Evolutionary conservation across 2,797 vertebrate genomes (phyloP).

Genomic region (Tapera naevia): DNA sequence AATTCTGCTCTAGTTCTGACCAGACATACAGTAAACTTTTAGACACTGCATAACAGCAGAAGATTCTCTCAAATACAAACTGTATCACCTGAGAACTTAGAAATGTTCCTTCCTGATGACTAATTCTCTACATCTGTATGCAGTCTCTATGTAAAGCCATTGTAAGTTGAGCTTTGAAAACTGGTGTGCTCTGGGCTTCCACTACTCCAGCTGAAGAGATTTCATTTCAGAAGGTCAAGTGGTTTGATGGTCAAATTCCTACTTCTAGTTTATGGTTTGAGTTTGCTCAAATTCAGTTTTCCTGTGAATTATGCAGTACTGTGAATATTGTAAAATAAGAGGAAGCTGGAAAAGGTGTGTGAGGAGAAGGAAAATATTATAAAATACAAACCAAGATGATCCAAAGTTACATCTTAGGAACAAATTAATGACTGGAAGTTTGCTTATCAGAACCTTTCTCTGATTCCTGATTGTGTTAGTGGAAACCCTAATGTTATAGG

Average conservation of each 20-base stretch:
- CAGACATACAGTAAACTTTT: neutral
- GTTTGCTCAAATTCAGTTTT: neutral
- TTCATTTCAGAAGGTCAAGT: neutral
- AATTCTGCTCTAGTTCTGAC: neutral
- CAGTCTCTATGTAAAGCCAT: neutral
- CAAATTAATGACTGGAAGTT: neutral
- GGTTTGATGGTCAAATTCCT: neutral
- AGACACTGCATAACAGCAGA: neutral
- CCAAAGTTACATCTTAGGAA: neutral
- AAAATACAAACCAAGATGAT: neutral
- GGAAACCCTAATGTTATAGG: neutral
- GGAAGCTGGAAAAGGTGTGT: neutral
- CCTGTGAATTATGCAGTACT: neutral
- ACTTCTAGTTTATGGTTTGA: neutral
- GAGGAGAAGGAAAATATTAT: neutral
- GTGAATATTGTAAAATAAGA: neutral
- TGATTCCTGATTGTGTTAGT: neutral
- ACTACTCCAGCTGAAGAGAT: neutral
- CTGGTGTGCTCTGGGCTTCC: neutral
- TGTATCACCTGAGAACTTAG: neutral
- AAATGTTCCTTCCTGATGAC: neutral
- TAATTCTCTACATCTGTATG: accelerated
- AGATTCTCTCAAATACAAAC: neutral
- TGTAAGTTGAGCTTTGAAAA: neutral
- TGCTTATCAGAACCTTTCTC: neutral